phyloP scores from a whole-genome alignment of 2,797 vertebrate species.

The Hoplostethus mediterraneus region DNA sequence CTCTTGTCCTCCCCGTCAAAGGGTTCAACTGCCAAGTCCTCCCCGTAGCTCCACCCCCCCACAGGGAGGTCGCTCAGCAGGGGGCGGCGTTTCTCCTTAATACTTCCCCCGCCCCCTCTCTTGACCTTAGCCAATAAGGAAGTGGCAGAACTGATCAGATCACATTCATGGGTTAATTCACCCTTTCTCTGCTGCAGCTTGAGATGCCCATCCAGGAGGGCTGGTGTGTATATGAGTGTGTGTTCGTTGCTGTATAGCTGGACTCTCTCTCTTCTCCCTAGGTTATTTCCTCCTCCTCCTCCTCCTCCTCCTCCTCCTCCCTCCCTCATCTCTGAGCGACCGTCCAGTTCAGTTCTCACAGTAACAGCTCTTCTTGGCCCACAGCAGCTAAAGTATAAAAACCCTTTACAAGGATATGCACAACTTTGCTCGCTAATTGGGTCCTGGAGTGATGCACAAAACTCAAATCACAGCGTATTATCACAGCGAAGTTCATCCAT shows the following conservation, averaged over 20 bases:
- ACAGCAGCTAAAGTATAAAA: too few species aligned
- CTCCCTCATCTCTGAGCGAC: background rate
- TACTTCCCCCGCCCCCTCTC: conserved; percentile 22
- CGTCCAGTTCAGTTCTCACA: conserved; percentile 6
- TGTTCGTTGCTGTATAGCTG: conserved; percentile 4
- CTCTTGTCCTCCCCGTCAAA: conserved; percentile 48
- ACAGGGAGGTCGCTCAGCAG: background rate
- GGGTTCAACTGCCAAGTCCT: background rate
- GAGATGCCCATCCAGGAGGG: background rate
- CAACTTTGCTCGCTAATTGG: background rate
- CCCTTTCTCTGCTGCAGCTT: conserved; percentile 7
- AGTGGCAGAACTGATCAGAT: conserved; percentile 18
- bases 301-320: conserved; percentile 12
- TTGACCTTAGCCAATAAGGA: conserved; percentile 24
- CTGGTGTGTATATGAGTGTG: conserved; percentile 17
- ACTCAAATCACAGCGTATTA: too few species aligned
- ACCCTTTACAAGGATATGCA: background rate
- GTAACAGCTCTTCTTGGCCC: too few species aligned
- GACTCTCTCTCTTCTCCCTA: background rate
- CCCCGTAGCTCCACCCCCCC: conserved; percentile 5
- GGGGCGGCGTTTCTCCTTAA: background rate
- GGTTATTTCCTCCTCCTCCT: conserved; percentile 6
- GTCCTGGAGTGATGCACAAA: too few species aligned
- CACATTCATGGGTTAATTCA: conserved; percentile 14
- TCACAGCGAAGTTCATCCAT: too few species aligned